These are phyloP conservation scores for Enteromius unitaeniatus DNA, from an alignment of 2,797 vertebrate species.

Conservation along the genomic window DNA sequence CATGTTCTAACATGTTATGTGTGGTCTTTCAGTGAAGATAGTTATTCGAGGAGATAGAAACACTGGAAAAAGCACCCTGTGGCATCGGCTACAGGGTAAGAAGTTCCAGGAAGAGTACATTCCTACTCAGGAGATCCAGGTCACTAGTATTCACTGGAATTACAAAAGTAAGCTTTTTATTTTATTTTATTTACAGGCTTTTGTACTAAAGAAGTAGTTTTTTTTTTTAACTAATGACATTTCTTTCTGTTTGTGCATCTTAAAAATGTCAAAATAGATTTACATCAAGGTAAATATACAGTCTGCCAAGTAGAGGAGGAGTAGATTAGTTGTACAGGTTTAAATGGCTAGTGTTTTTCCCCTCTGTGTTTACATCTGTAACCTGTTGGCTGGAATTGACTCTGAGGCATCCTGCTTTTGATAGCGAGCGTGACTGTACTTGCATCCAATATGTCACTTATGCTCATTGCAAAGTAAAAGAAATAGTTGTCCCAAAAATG, in stretches of 20 bases:
- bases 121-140: conserved; percentile 97
- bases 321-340: conserved; percentile 7
- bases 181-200: background rate
- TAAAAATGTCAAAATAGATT: conserved; percentile 33
- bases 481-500: background rate
- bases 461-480: background rate
- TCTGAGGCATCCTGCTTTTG: background rate
- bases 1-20: conserved; percentile 21
- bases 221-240: background rate
- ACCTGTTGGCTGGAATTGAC: conserved; percentile 4
- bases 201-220: background rate
- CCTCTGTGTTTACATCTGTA: background rate
- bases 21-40: conserved; percentile 89
- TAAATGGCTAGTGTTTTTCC: conserved; percentile 15
- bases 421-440: conserved; percentile 1
- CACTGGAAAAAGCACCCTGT: conserved; percentile 94
- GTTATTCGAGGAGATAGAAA: conserved; percentile 96
- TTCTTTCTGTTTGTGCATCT: conserved; percentile 47
- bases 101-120: conserved; percentile 96
- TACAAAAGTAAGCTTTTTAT: conserved; percentile 86
- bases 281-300: conserved; percentile 35
- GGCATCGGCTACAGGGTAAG: conserved; percentile 95
- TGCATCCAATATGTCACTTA: background rate
- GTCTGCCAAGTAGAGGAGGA: background rate
- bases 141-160: conserved; percentile 98